Conservation (phyloP, 2,113 vertebrate genomes). For the Sceloporus undulatus region DNA sequence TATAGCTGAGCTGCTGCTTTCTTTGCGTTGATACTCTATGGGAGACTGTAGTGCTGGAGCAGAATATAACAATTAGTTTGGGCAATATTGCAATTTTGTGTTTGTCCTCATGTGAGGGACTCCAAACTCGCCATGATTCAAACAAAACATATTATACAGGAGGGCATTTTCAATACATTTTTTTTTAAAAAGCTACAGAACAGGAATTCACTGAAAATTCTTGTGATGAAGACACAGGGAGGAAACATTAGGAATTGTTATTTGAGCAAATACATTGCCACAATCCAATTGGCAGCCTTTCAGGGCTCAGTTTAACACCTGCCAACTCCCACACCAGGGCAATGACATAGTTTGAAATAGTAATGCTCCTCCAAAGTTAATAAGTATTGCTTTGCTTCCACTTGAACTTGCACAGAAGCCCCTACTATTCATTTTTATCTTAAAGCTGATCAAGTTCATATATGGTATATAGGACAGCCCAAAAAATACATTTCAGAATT, state of each 20-base stretch:
- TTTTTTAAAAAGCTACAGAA: not conserved
- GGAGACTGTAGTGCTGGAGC: conserved; percentile 92
- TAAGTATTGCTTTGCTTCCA: not conserved
- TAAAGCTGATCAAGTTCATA: not conserved
- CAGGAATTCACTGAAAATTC: not conserved
- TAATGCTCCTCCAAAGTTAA: not conserved
- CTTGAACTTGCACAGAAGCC: not conserved
- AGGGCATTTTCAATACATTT: not conserved
- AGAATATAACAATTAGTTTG: conserved; percentile 50
- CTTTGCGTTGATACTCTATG: conserved; percentile 95
- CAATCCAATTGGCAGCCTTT: not conserved
- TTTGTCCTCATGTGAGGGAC: not conserved
- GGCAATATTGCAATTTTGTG: not conserved
- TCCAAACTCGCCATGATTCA: not conserved
- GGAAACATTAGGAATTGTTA: not conserved
- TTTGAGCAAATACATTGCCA: not conserved
- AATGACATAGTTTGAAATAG: not conserved
- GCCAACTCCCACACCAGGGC: too few species aligned
- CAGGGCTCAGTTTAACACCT: not conserved
- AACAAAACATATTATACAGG: not conserved
- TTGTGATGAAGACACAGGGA: not conserved
- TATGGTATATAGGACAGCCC: not conserved
- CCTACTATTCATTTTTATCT: not conserved
- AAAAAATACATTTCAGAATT: not conserved
- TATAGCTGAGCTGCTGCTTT: conserved; percentile 81